A percentile compares a stretch with the other conserved stretches of the same genome.
Evolutionary conservation across 2,113 vertebrate species (phyloP).

Genomic region (Antechinus flavipes): DNA sequence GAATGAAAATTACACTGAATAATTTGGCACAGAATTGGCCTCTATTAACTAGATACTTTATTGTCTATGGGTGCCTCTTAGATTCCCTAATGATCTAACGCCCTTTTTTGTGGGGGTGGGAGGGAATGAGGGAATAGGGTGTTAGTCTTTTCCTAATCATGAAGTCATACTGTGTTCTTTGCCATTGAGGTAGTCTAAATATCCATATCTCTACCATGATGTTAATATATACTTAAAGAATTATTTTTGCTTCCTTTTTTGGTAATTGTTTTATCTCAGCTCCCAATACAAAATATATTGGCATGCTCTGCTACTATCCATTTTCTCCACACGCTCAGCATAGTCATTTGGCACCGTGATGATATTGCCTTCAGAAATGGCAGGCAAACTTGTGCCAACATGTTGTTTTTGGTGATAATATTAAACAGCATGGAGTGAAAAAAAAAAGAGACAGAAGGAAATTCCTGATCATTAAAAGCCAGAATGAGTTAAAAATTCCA

Average conservation of each 20-base stretch:
- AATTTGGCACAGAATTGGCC: background rate
- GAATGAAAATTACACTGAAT: background rate
- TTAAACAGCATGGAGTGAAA: background rate
- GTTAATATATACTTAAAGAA: background rate
- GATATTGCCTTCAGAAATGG: background rate
- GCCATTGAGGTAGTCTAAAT: background rate
- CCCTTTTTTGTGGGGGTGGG: background rate
- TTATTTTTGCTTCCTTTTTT: constrained; percentile 15
- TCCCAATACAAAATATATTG: constrained; percentile 3
- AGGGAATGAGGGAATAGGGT: background rate
- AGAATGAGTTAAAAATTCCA: constrained; percentile 13
- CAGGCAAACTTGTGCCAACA: background rate
- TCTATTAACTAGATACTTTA: constrained; percentile 10
- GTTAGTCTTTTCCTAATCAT: background rate
- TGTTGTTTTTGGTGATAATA: background rate
- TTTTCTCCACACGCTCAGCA: background rate
- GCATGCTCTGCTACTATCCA: background rate
- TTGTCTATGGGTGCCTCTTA: background rate
- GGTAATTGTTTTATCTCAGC: background rate
- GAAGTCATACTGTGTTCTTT: background rate
- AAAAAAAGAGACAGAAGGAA: background rate
- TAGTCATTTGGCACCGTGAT: background rate
- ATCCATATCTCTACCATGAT: background rate
- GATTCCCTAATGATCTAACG: background rate
- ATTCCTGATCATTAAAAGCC: background rate